Evolutionary conservation across 2,888 invertebrate genomes (phyloP).

Genomic region (Mythimna impura): DNA sequence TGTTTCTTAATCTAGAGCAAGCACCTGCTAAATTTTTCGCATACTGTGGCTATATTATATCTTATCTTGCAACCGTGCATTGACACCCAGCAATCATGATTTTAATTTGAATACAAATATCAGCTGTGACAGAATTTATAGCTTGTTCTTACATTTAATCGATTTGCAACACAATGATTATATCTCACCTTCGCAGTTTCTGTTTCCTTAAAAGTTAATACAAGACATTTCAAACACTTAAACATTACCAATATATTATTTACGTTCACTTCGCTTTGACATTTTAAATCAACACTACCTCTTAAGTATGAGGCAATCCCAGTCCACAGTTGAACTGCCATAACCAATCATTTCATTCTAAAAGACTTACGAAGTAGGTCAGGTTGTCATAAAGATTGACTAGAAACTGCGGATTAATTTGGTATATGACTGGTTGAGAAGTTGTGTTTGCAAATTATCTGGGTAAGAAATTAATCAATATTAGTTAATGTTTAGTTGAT

Average conservation of each 20-base stretch:
- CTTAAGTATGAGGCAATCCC: slow-evolving; percentile 50
- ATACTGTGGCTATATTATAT: background rate
- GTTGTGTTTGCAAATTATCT: slow-evolving; percentile 47
- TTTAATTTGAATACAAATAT: slow-evolving; percentile 30
- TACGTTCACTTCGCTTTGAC: slow-evolving; percentile 58
- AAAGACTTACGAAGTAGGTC: slow-evolving; percentile 48
- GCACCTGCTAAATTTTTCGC: background rate
- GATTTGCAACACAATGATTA: slow-evolving; percentile 36
- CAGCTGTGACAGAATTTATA: slow-evolving; percentile 22
- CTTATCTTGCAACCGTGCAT: background rate
- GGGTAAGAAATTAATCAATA: slow-evolving; percentile 34
- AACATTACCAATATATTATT: slow-evolving; percentile 43
- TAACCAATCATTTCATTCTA: slow-evolving; percentile 45
- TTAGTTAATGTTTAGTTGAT: background rate
- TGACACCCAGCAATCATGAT: slow-evolving; percentile 26
- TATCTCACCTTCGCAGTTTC: background rate
- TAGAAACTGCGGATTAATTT: slow-evolving; percentile 45
- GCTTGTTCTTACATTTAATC: slow-evolving; percentile 17
- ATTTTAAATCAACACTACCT: slow-evolving; percentile 61
- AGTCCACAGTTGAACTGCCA: slow-evolving; percentile 25
- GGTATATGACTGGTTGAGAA: slow-evolving; percentile 36
- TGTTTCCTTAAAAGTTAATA: slow-evolving; percentile 40
- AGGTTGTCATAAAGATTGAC: slow-evolving; percentile 53
- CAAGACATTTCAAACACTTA: slow-evolving; percentile 35
- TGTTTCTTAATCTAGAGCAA: background rate